A percentile compares a stretch with the other conserved stretches of the same genome.
phyloP scores from a whole-genome alignment of 2,888 invertebrate genomes.

The Gymnocheta viridis region DNA sequence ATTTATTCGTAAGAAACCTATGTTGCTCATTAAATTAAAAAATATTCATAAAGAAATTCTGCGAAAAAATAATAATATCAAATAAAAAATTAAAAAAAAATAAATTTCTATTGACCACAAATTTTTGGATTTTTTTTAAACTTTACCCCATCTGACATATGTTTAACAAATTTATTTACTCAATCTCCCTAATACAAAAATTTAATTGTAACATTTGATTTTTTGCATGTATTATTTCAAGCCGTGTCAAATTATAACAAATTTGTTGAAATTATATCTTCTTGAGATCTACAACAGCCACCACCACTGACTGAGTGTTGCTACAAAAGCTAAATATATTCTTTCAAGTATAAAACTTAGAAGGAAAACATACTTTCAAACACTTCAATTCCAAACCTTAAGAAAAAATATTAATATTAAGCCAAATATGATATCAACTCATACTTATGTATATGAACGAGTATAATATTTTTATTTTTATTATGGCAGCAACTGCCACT shows the following conservation, averaged over 20 bases:
- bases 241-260: slow-evolving; percentile 64
- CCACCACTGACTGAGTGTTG: not conserved
- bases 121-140: too few species aligned
- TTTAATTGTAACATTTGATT: slow-evolving; percentile 47
- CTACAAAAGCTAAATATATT: not conserved
- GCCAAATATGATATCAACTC: slow-evolving; percentile 60
- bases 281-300: slow-evolving; percentile 50
- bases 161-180: not conserved
- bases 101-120: too few species aligned
- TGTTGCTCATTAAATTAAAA: too few species aligned
- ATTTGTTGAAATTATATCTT: slow-evolving; percentile 66
- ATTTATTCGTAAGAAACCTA: too few species aligned
- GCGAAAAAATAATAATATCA: not conserved
- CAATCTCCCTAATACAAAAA: not conserved
- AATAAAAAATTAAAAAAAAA: too few species aligned
- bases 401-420: slow-evolving; percentile 27
- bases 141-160: not conserved
- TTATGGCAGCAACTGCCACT: slow-evolving; percentile 36
- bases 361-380: not conserved
- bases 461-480: slow-evolving; percentile 53
- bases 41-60: too few species aligned
- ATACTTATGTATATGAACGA: not conserved
- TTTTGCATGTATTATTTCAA: slow-evolving; percentile 52
- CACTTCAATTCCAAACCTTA: not conserved
- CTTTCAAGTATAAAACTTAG: slow-evolving; percentile 1